Percentiles rank a stretch among this genome's conserved stretches.
Evolutionary conservation across 1,140 invertebrate genomes (phyloP).

Genomic region (Grapholita molesta): DNA sequence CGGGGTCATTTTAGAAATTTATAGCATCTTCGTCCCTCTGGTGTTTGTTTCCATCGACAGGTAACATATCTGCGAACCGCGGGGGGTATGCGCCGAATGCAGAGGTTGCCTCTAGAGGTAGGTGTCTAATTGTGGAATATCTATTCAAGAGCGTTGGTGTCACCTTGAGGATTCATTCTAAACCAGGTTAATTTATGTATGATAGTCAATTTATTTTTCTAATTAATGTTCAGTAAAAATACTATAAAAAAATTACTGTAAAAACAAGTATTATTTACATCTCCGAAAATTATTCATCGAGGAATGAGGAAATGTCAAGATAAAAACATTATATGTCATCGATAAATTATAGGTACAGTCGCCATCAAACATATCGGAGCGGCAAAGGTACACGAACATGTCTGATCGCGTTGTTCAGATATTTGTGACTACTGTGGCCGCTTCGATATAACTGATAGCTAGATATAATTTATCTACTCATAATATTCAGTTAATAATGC

Average conservation of each 20-base stretch:
- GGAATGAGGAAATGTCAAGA: too few relatives aligned
- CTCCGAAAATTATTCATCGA: too few relatives aligned
- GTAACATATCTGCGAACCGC: slow-evolving; percentile 62
- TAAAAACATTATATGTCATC: too few relatives aligned
- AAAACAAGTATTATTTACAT: too few relatives aligned
- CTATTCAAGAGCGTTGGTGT: neutral
- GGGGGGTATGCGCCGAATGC: slow-evolving; percentile 50
- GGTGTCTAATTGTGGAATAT: neutral
- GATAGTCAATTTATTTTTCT: neutral
- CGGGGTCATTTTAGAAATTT: slow-evolving; percentile 57
- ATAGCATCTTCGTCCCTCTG: slow-evolving; percentile 58
- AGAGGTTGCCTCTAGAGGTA: slow-evolving; percentile 35
- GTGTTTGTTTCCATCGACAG: slow-evolving; percentile 67
- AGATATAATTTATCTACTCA: too few relatives aligned
- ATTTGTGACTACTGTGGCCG: too few relatives aligned
- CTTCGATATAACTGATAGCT: too few relatives aligned
- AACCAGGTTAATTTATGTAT: neutral
- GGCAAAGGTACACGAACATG: too few relatives aligned
- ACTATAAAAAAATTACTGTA: neutral
- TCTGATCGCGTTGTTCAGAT: too few relatives aligned
- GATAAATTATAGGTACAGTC: too few relatives aligned
- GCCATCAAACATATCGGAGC: too few relatives aligned
- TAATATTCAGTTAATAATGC: neutral
- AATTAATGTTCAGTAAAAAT: neutral
- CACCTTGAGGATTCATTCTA: neutral